Evolutionary conservation across 1,140 invertebrate species (phyloP).

Genomic region (Ceratosolen solmsi): DNA sequence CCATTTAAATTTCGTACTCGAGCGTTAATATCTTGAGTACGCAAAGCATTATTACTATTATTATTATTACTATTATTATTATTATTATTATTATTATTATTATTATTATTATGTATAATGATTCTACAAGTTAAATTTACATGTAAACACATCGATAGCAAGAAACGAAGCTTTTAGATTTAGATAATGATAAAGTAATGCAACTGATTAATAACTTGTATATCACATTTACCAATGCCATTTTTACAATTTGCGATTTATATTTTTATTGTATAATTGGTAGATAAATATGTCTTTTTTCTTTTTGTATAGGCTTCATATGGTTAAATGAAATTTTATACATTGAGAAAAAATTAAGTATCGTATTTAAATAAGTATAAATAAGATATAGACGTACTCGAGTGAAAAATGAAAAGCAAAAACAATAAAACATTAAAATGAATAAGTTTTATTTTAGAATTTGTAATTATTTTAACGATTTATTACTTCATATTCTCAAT

Average conservation of each 20-base stretch:
- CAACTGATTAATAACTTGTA: not conserved
- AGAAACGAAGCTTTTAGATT: not conserved
- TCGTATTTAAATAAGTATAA: slow-evolving; percentile 2
- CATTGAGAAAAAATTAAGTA: not conserved
- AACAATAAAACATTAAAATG: slow-evolving; percentile 1
- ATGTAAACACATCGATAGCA: not conserved
- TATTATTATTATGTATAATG: not conserved
- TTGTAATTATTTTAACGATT: not conserved
- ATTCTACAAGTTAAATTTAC: slow-evolving; percentile 17
- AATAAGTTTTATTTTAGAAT: slow-evolving; percentile 1
- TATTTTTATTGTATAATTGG: slow-evolving; percentile 7
- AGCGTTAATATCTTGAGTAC: not conserved
- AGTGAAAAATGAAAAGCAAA: not conserved
- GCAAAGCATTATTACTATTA: not conserved
- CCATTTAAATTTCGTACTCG: not conserved
- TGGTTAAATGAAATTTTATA: not conserved
- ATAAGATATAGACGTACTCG: not conserved
- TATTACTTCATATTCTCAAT: not conserved
- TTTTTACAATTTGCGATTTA: too few species aligned
- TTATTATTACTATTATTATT: too few species aligned
- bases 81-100: too few species aligned
- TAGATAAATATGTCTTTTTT: not conserved
- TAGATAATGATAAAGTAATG: slow-evolving; percentile 9
- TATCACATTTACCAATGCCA: not conserved
- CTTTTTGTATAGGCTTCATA: not conserved